Conservation (phyloP, 2,888 invertebrate genomes). For the Adineta ricciae region DNA sequence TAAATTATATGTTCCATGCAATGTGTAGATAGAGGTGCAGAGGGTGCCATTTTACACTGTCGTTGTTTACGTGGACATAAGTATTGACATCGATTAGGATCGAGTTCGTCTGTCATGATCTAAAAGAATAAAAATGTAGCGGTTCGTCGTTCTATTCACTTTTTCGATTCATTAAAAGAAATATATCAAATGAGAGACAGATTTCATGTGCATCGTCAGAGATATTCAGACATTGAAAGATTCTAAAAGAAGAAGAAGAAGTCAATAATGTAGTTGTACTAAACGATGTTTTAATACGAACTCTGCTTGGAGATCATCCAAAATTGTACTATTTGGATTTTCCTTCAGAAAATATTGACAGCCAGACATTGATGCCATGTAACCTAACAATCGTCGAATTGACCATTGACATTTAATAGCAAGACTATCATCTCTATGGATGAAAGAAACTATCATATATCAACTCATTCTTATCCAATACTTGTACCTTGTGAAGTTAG, state of each 20-base stretch:
- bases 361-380: neutral
- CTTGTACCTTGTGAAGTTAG: neutral
- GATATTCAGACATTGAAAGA: neutral
- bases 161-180: neutral
- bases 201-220: neutral
- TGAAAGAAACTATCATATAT: neutral
- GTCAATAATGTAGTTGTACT: neutral
- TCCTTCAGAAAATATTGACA: neutral
- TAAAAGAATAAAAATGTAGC: neutral
- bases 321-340: neutral
- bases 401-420: neutral
- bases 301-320: neutral
- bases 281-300: neutral
- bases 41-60: constrained; percentile 22
- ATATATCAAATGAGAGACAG: neutral
- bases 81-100: constrained; percentile 22
- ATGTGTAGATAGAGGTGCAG: neutral
- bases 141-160: neutral
- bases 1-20: constrained; percentile 29
- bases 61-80: constrained; percentile 30
- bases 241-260: neutral
- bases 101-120: neutral
- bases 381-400: neutral
- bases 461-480: neutral
- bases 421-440: neutral